Percentiles rank a stretch among this genome's conserved stretches.
phyloP scores from a whole-genome alignment of 2,797 vertebrate genomes.

The Aeoliscus strigatus region DNA sequence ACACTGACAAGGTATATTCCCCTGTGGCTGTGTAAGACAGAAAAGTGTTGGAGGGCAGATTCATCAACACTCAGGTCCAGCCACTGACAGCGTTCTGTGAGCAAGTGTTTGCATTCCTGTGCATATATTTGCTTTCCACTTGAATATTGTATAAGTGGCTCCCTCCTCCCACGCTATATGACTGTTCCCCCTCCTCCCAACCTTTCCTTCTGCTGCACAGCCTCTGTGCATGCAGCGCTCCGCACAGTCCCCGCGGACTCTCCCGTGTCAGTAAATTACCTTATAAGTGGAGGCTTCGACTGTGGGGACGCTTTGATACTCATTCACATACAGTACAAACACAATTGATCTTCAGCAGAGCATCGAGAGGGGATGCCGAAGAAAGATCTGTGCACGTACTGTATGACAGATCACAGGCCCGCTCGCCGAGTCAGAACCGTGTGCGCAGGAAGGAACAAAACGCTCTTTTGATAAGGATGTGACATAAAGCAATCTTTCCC shows the following conservation, averaged over 20 bases:
- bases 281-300: slow-evolving; percentile 71
- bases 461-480: slow-evolving; percentile 73
- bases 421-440: slow-evolving; percentile 42
- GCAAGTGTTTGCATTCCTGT: slow-evolving; percentile 17
- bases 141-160: slow-evolving; percentile 44
- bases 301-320: slow-evolving; percentile 73
- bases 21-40: slow-evolving; percentile 36
- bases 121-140: slow-evolving; percentile 38
- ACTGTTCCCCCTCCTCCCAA: slow-evolving; percentile 46
- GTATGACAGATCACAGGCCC: slow-evolving; percentile 60
- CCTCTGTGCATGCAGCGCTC: slow-evolving; percentile 49
- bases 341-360: slow-evolving; percentile 67
- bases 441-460: slow-evolving; percentile 57
- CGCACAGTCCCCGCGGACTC: slow-evolving; percentile 59
- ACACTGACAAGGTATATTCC: slow-evolving; percentile 46
- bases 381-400: slow-evolving; percentile 53
- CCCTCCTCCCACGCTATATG: slow-evolving; percentile 55
- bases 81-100: slow-evolving; percentile 20
- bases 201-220: slow-evolving; percentile 47
- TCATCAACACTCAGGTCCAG: slow-evolving; percentile 41
- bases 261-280: slow-evolving; percentile 67
- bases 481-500: slow-evolving; percentile 63
- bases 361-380: slow-evolving; percentile 28
- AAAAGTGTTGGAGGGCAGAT: slow-evolving; percentile 51
- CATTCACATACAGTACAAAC: slow-evolving; percentile 72